A percentile compares a stretch with the other conserved stretches of the same genome.
Conservation (phyloP, 2,113 vertebrate genomes). For the Rattus rattus region DNA sequence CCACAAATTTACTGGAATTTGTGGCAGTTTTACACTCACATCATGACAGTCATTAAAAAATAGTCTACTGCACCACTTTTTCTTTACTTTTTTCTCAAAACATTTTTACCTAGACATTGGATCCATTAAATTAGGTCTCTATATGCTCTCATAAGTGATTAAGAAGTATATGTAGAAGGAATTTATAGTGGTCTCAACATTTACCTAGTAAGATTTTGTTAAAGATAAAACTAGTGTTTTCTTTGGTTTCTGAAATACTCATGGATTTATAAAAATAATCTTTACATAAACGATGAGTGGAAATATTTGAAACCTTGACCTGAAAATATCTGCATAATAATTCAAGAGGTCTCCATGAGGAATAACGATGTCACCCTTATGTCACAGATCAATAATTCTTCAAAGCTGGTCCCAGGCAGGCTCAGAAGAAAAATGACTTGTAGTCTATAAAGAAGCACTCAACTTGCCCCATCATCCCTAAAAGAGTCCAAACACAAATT, state of each 20-base stretch:
- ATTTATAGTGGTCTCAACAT: not conserved
- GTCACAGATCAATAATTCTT: not conserved
- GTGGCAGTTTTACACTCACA: not conserved
- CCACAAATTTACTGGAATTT: not conserved
- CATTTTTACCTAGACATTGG: not conserved
- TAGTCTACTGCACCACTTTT: not conserved
- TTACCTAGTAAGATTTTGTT: not conserved
- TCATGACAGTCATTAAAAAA: not conserved
- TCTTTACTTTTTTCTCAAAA: not conserved
- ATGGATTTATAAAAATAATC: slow-evolving; percentile 15
- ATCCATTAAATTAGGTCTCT: slow-evolving; percentile 5
- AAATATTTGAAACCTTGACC: not conserved
- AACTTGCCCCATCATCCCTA: not conserved
- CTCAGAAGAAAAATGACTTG: not conserved
- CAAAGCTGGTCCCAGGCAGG: not conserved
- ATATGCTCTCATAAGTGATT: not conserved
- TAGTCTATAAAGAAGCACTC: not conserved
- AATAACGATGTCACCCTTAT: not conserved
- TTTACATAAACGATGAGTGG: not conserved
- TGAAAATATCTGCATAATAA: slow-evolving; percentile 9
- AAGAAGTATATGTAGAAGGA: not conserved
- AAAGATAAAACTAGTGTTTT: not conserved
- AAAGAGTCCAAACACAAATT: not conserved
- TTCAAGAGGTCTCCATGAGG: not conserved
- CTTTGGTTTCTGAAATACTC: not conserved